A percentile compares a stretch with the other conserved stretches of the same genome.
Conservation (phyloP, 2,888 invertebrate species). For the Andricus quercusramuli region DNA sequence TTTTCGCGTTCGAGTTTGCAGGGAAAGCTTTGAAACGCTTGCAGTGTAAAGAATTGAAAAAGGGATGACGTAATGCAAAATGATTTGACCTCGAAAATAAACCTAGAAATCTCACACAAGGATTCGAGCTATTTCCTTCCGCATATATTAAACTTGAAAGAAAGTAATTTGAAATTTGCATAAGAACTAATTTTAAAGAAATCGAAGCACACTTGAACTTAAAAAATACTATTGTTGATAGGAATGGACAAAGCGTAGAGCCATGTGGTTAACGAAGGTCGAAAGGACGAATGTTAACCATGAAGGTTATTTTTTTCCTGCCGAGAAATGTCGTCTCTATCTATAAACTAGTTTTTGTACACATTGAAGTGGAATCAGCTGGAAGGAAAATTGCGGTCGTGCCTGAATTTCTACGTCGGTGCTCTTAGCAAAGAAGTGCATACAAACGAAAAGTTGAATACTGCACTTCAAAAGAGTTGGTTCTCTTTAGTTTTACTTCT, state of each 20-base stretch:
- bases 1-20: slow-evolving; percentile 53
- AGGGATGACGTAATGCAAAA: slow-evolving; percentile 11
- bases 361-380: slow-evolving; percentile 15
- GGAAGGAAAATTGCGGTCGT: slow-evolving; percentile 16
- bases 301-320: not conserved
- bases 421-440: not conserved
- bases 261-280: not conserved
- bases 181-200: not conserved
- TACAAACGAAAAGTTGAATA: not conserved
- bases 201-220: not conserved
- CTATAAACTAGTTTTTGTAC: not conserved
- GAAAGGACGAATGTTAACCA: not conserved
- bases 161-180: not conserved
- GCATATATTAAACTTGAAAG: not conserved
- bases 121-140: not conserved
- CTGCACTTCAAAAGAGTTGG: not conserved
- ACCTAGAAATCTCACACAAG: slow-evolving; percentile 5
- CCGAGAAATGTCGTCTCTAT: not conserved
- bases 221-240: not conserved
- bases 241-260: not conserved
- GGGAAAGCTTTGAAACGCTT: slow-evolving; percentile 43
- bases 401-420: not conserved
- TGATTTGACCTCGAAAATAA: slow-evolving; percentile 22
- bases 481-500: not conserved
- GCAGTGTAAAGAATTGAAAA: slow-evolving; percentile 38